Conservation (phyloP, 1,140 invertebrate genomes). For the Bombus consobrinus region DNA sequence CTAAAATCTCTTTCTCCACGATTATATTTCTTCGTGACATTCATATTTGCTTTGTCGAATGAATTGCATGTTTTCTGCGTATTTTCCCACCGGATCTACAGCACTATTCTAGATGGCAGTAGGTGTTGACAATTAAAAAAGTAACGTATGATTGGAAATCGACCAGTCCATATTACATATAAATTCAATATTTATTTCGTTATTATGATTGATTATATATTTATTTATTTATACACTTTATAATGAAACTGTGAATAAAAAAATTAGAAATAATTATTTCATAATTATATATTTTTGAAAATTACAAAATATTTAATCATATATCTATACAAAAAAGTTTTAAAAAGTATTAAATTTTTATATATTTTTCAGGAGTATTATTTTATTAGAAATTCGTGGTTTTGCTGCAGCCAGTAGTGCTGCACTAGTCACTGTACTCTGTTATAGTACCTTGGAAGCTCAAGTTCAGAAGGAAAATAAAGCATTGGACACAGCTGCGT, state of each 20-base stretch:
- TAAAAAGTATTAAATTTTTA: background rate
- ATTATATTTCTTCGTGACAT: conserved; percentile 1
- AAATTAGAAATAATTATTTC: background rate
- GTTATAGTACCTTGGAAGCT: conserved; percentile 76
- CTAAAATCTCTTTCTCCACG: background rate
- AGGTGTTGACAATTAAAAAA: conserved; percentile 38
- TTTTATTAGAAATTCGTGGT: conserved; percentile 76
- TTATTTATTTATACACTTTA: background rate
- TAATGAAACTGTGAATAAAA: background rate
- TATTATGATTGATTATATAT: background rate
- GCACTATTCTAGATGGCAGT: conserved; percentile 41
- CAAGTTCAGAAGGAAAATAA: conserved; percentile 70
- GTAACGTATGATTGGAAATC: conserved; percentile 1
- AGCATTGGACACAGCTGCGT: conserved; percentile 62
- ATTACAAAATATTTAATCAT: background rate
- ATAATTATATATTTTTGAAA: background rate
- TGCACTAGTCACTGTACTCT: conserved; percentile 76
- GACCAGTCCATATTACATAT: background rate
- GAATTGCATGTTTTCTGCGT: conserved; percentile 48
- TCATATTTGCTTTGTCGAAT: conserved; percentile 40
- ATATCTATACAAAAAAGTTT: background rate
- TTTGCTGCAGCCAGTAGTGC: conserved; percentile 80
- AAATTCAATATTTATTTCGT: background rate
- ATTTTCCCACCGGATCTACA: conserved; percentile 28
- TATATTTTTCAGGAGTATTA: conserved; percentile 70